Base-by-base conservation (phyloP, 2,113 vertebrate genomes). In the Synodontis membranacea region DNA sequence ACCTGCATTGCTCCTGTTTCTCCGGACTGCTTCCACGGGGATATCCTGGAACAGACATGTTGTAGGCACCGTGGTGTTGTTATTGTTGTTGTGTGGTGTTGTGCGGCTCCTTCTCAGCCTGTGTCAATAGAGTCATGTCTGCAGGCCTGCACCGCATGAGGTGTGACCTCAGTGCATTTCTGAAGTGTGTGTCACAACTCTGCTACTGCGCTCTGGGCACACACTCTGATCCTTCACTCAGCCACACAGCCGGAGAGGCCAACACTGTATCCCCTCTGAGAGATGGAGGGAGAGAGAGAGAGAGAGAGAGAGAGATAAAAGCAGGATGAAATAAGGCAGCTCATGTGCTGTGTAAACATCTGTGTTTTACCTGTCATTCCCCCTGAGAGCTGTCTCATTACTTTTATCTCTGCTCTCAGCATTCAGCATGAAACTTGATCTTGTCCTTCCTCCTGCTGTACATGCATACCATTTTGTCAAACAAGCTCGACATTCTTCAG, bases 291-390 rank as follows among this genome's bases (percentile, higher is more conserved):
- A 56, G 78, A 83, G 37, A 70, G 60, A 84, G 44, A 62, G 37
- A 44, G 54, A 28, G 56, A 58, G 44, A 42, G 23, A 58, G 74
- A 2, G 56, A 64, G 87, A 87, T 90, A 87, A 88, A 54, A 76
- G 84, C 46, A 37, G 86, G 86, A 87, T 88, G 86, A 89, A 90
- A 89, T 84, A 87, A 86, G 56, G 84, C 80, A 81, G 88, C 86
- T 64, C 62, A 84, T 84, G 58, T 83, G 84, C 86, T 88, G 68
- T 89, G 88, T 84, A 90, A 90, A 90, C 88, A 90, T 89, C 86
- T 90, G 89, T 88, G 89, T 89, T 90, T 86, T 90, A 90, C 84
- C 89, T 86, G 89, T 90, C 89, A 89, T 88, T 86, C 80, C 88
- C 82, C 89, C 82, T 52, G 84, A 88, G 88, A 88, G 88, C 88